Evolutionary conservation across 2,113 vertebrate species (phyloP).

Genomic region (Coptodon rendalli): DNA sequence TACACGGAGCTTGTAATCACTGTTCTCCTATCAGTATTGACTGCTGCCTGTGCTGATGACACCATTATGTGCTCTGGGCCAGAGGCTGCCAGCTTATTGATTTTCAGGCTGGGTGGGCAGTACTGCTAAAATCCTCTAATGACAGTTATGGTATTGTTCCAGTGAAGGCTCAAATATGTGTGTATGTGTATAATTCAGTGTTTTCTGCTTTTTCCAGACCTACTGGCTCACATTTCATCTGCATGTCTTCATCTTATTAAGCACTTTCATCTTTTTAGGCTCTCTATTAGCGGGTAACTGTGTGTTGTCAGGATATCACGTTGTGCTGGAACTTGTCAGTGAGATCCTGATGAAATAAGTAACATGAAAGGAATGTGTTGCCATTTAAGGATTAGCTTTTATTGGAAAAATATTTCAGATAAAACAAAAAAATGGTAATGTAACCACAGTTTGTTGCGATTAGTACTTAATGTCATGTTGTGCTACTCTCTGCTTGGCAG

Average conservation of each 20-base stretch:
- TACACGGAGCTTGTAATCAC: neutral
- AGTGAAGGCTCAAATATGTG: neutral
- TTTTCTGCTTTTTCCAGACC: neutral
- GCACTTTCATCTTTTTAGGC: neutral
- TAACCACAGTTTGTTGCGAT: neutral
- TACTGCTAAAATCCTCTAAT: neutral
- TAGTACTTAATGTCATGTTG: neutral
- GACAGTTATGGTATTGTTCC: neutral
- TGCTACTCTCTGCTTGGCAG: neutral
- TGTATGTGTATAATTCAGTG: neutral
- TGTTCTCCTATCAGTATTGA: neutral
- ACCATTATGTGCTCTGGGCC: neutral
- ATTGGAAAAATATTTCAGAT: neutral
- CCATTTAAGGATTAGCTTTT: neutral
- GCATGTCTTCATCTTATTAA: neutral
- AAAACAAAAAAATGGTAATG: neutral
- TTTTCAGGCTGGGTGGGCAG: neutral
- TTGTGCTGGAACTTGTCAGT: neutral
- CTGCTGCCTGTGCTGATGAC: neutral
- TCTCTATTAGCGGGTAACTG: neutral
- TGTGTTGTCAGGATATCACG: neutral
- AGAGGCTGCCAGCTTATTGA: neutral
- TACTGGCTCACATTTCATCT: neutral
- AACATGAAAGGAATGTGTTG: neutral
- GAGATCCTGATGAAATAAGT: neutral